Base-by-base conservation (phyloP, 2,888 invertebrate species). In the Trissolcus japonicus region DNA sequence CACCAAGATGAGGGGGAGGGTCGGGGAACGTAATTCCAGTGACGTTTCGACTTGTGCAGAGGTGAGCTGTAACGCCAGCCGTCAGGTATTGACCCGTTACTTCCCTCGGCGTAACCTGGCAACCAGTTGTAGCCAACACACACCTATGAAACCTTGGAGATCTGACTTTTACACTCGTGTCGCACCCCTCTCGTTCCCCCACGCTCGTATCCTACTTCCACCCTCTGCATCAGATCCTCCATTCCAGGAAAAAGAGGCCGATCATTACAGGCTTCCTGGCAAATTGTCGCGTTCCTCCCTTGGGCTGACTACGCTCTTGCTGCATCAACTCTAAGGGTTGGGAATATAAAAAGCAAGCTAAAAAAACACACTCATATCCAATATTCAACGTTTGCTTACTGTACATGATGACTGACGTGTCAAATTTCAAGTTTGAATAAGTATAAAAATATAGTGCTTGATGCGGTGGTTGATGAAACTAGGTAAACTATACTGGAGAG, bases 101-200 rank as follows among this genome's bases (percentile, higher is more conserved):
- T 83, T 87, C 86, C 87, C 87, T 83, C 83, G 80, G 81, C 79
- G 87, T 88, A 83, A 82, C 88, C 82, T 84, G 83, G 88, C 87
- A 88, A 89, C 88, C 84, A 83, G 85, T 86, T 85, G 87, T 85
- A 86, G 83, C 88, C 87, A 87, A 88, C 87, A 88, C 87, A 88
- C 87, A 88, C 87, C 87, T 87, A 86, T 83, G 84, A 85, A 88
- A 88, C 88, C 88, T 88, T 88, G 88, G 87, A 88, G 88, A 88
- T 88, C 86, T 88, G 87, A 87, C 87, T 88, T 86, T 83, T 83
- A 82, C 84, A 74, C 76, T 67, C 74, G 71, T 65, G 65, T 56
- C 76, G 59, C 21, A 13, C 25, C 25, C 63, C 29, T 41, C 56
- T 35, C 65, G 25, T 13, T 14, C 19, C 72, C 21, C 53, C 71